phyloP scores from a whole-genome alignment of 2,888 invertebrate species.

The Hybos culiciformis region DNA sequence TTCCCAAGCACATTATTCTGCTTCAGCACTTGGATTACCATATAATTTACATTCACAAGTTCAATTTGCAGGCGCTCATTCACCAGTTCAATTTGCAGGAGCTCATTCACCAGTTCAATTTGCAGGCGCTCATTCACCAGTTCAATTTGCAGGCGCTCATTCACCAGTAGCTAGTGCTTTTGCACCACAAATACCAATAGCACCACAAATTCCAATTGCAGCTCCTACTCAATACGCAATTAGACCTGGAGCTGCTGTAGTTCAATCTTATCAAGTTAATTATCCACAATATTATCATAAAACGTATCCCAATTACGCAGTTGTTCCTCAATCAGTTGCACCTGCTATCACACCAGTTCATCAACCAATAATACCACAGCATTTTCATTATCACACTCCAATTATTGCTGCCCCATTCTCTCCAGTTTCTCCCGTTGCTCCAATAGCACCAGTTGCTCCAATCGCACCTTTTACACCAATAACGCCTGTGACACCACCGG shows the following conservation, averaged over 20 bases:
- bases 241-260: slow-evolving; percentile 29
- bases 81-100: too few species aligned
- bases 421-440: slow-evolving; percentile 14
- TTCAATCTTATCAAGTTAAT: slow-evolving; percentile 29
- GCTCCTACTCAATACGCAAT: slow-evolving; percentile 22
- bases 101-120: too few species aligned
- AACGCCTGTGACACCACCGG: slow-evolving; percentile 13
- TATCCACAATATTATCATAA: slow-evolving; percentile 27
- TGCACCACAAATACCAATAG: not conserved
- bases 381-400: slow-evolving; percentile 1
- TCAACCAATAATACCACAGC: slow-evolving; percentile 5
- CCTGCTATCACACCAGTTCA: not conserved
- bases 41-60: too few species aligned
- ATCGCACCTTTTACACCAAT: slow-evolving; percentile 11
- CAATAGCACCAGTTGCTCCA: slow-evolving; percentile 9
- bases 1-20: not conserved
- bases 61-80: not conserved
- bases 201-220: too few species aligned
- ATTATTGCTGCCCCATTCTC: slow-evolving; percentile 15
- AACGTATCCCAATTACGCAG: slow-evolving; percentile 11
- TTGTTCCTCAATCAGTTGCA: slow-evolving; percentile 7
- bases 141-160: not conserved
- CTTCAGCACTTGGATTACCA: not conserved
- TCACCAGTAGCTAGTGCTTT: too few species aligned
- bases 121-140: not conserved